These are phyloP conservation scores for Syncerus caffer DNA, from an alignment of 2,797 vertebrate species.

Conservation along the genomic window DNA sequence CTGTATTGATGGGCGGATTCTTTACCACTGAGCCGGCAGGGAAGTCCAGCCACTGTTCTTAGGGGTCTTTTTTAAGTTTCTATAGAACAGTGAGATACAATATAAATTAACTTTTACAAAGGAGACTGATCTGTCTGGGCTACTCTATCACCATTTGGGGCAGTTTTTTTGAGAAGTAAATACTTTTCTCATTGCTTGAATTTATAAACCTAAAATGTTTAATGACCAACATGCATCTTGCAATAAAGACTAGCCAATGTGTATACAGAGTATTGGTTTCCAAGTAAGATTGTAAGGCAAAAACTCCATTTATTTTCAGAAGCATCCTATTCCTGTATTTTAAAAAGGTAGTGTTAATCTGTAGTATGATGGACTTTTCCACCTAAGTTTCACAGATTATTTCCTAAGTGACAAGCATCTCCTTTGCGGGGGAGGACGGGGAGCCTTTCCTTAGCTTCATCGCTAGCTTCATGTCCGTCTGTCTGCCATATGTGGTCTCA, in stretches of 20 bases:
- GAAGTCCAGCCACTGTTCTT: neutral
- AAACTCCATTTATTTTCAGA: neutral
- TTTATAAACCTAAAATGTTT: neutral
- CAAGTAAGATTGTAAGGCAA: neutral
- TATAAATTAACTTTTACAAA: neutral
- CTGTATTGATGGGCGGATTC: neutral
- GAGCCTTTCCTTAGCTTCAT: neutral
- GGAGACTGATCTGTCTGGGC: neutral
- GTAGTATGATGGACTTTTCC: neutral
- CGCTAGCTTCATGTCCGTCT: neutral
- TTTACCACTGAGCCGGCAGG: neutral
- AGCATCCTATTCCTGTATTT: neutral
- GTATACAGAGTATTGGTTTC: neutral
- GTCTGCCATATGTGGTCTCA: neutral
- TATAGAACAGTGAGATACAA: neutral
- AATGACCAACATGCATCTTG: neutral
- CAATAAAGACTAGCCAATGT: neutral
- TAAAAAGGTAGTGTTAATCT: neutral
- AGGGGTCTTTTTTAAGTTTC: neutral
- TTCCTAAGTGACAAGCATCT: neutral
- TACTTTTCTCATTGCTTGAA: neutral
- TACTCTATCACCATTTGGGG: neutral
- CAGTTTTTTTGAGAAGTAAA: neutral
- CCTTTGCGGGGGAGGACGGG: accelerated
- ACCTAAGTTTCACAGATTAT: neutral